phyloP scores from a whole-genome alignment of 2,113 vertebrate genomes.

The Campylomormyrus tamandua region DNA sequence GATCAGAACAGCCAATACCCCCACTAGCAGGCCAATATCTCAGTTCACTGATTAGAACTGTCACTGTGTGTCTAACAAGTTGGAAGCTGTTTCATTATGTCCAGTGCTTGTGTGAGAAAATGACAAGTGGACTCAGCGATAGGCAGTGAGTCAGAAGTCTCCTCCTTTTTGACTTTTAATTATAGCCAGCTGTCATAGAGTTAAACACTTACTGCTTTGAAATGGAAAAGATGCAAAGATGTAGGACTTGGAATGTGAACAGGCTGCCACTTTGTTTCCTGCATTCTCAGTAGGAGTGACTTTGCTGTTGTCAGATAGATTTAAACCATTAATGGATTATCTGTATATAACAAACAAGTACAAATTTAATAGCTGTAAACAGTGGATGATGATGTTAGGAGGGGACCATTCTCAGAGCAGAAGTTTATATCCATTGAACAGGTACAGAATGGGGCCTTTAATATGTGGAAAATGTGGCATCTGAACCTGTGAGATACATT shows the following conservation, averaged over 20 bases:
- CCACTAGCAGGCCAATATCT: background rate
- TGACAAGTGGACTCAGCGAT: background rate
- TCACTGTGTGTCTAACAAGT: conserved; percentile 10
- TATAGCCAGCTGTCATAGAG: background rate
- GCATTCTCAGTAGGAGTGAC: background rate
- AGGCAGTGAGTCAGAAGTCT: background rate
- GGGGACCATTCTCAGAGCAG: background rate
- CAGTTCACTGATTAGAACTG: conserved; percentile 18
- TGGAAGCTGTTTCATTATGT: conserved; percentile 19
- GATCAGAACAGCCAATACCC: background rate
- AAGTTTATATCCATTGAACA: background rate
- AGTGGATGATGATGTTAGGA: background rate
- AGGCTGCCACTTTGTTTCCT: background rate
- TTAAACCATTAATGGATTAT: background rate
- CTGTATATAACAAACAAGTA: background rate
- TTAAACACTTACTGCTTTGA: background rate
- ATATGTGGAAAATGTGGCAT: background rate
- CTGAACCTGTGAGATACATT: background rate
- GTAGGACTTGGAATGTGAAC: background rate
- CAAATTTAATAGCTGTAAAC: background rate
- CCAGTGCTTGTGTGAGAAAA: conserved; percentile 2
- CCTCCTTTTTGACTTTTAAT: background rate
- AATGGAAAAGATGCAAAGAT: background rate
- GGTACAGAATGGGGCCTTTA: background rate
- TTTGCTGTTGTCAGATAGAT: background rate